phyloP scores from a whole-genome alignment of 2,113 vertebrate genomes.

The Heliornis fulica region DNA sequence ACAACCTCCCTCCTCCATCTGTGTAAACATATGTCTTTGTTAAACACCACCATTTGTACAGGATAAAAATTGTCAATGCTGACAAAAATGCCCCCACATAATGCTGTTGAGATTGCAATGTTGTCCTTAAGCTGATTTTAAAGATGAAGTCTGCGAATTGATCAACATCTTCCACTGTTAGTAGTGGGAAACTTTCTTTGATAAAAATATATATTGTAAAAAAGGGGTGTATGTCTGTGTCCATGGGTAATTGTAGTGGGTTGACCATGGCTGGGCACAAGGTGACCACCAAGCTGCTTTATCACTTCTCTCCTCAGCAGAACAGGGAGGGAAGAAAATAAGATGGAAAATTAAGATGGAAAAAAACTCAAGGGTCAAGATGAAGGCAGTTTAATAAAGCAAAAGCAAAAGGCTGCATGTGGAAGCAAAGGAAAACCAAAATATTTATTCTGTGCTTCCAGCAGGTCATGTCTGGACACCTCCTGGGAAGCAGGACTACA shows the following conservation, averaged over 20 bases:
- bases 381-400: no score
- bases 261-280: no score
- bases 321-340: no score
- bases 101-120: conserved; percentile 60
- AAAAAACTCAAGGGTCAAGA: no score
- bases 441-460: no score
- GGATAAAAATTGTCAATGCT: conserved; percentile 69
- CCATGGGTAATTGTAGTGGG: neutral
- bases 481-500: no score
- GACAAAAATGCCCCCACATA: conserved; percentile 65
- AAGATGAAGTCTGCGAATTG: conserved; percentile 34
- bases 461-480: no score
- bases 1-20: conserved; percentile 65
- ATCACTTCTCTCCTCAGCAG: no score
- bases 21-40: conserved; percentile 68
- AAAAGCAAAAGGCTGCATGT: no score
- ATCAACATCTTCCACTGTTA: conserved; percentile 31
- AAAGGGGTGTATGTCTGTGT: neutral
- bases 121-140: conserved; percentile 51
- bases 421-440: no score
- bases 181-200: neutral
- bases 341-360: no score
- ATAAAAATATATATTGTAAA: neutral
- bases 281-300: no score
- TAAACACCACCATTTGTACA: conserved; percentile 65